Base-by-base conservation (phyloP, 2,113 vertebrate species). In the Motacilla tschutschensis region DNA sequence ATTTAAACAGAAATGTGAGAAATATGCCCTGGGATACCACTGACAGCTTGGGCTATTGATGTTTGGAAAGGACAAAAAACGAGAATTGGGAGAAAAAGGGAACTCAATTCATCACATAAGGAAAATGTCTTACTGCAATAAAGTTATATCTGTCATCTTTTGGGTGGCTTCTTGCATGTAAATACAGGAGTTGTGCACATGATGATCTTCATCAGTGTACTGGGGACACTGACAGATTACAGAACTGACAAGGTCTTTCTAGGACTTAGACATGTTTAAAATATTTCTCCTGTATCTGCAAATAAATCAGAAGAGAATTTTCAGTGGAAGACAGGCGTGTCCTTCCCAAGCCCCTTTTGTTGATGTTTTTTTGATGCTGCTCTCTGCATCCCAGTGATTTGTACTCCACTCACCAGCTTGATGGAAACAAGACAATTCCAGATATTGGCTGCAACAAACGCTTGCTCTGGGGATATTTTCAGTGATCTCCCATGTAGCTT, bases 241-340 rank as follows among this genome's bases (percentile, higher is more conserved):
- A 79, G 48, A 57, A 17, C 16, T 15, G 60, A 40, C 55, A 92
- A 86, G 72, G 75, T 66, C 78, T 62, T 87, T 70, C 83, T 64
- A 77, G 41, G 41, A 35, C 65, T 88, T 63, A 5, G 66, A 62
- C n/a, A 46, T 24, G 8, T 64, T 89, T 2, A 3, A 85, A 76
- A 48, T 47, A 69, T 70, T 85, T 72, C 28, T 63, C 5, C 17
- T 51, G 40, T 83, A 22, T 13, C 58, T 70, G 59, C 8, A 21
- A 92, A 95, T 92, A 88, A 92, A 92, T 85, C 79, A 92, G 76
- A 69, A 7, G 22, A 41, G 41, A 21, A 13, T 31, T 75, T 72
- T 58, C 43, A 36, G 62, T 29, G 36, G 46, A 75, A 66, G 59
- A 38, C 55, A 53, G 62, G 38, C 46, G 31, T 80, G 72, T 29